phyloP scores from a whole-genome alignment of 2,797 vertebrate genomes.

The Alexandromys oeconomus region DNA sequence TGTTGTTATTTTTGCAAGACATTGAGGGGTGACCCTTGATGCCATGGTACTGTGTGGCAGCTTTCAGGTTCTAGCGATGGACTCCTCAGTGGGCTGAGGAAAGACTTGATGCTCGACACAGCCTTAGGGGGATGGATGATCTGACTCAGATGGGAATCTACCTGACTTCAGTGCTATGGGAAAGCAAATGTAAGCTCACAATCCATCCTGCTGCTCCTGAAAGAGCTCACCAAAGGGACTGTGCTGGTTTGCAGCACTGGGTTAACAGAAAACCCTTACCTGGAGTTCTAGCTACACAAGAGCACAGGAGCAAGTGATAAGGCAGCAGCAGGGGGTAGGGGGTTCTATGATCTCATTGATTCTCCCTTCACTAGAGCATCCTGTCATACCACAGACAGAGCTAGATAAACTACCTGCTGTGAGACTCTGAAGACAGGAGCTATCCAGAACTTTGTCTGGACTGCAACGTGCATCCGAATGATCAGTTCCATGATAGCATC shows the following conservation, averaged over 20 bases:
- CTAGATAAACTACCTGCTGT: background rate
- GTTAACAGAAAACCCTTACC: slow-evolving; percentile 20
- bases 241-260: background rate
- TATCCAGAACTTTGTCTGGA: background rate
- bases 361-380: background rate
- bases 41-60: background rate
- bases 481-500: background rate
- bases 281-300: background rate
- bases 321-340: no score
- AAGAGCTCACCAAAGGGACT: background rate
- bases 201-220: background rate
- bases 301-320: background rate
- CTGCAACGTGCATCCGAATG: background rate
- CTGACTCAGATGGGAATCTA: background rate
- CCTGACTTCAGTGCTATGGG: background rate
- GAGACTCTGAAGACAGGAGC: background rate
- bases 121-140: background rate
- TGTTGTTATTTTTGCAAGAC: background rate
- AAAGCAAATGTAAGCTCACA: background rate
- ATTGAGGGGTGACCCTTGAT: background rate
- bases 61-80: background rate
- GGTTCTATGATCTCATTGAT: background rate
- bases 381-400: background rate
- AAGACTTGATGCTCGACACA: background rate
- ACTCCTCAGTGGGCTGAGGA: background rate